A percentile compares a stretch with the other conserved stretches of the same genome.
These are phyloP conservation scores for Osedax fenrisi DNA, from an alignment of 2,888 invertebrate genomes.

Conservation along the genomic window DNA sequence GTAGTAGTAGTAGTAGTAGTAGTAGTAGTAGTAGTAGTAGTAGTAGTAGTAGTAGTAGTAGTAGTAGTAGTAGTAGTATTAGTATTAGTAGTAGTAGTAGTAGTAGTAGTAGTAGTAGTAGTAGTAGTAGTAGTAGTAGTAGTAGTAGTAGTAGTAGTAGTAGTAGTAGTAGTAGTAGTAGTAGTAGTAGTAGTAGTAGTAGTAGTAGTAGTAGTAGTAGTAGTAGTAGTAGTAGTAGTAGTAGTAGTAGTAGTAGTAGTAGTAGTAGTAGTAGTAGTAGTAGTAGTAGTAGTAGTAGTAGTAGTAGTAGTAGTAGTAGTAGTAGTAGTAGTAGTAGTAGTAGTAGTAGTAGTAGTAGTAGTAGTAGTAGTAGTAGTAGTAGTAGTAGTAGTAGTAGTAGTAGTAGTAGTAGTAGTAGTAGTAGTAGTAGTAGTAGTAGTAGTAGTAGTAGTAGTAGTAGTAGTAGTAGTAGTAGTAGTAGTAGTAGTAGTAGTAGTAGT, in stretches of 20 bases:
- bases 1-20: background rate
- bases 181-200: background rate
- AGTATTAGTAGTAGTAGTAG: background rate
- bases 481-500: background rate
- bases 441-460: background rate
- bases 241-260: background rate
- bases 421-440: background rate
- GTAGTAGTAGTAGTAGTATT: background rate
- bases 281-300: background rate
- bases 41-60: background rate
- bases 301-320: background rate
- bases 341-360: background rate
- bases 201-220: background rate
- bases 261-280: background rate
- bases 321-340: background rate
- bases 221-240: background rate
- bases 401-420: background rate
- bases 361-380: background rate
- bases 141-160: background rate
- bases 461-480: background rate
- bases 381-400: background rate
- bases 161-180: background rate
- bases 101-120: background rate
- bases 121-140: background rate
- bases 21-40: background rate